These are phyloP conservation scores for Encarsia formosa DNA, from an alignment of 2,888 invertebrate genomes.

Conservation along the genomic window DNA sequence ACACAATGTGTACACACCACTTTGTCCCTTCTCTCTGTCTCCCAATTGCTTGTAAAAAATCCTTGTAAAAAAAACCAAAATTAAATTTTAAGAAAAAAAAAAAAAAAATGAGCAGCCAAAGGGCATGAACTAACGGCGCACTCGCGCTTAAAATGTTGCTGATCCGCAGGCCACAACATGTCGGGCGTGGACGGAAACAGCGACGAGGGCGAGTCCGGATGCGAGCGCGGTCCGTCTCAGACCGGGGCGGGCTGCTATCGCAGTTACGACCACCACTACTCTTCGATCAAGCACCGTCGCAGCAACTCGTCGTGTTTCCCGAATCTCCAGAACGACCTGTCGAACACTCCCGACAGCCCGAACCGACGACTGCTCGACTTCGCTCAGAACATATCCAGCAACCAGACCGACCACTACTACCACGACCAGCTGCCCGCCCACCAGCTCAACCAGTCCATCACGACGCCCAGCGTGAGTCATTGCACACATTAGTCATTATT, in stretches of 20 bases:
- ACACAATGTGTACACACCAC: too few species aligned
- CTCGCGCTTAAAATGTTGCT: slow-evolving; percentile 14
- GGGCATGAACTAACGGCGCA: slow-evolving; percentile 6
- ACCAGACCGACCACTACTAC: slow-evolving; percentile 46
- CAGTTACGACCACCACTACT: slow-evolving; percentile 65
- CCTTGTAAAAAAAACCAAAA: too few species aligned
- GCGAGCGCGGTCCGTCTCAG: slow-evolving; percentile 64
- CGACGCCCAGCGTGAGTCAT: slow-evolving; percentile 48
- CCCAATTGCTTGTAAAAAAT: too few species aligned
- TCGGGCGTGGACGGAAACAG: slow-evolving; percentile 85
- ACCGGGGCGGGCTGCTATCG: slow-evolving; percentile 74
- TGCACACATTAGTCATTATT: background rate
- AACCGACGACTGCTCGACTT: slow-evolving; percentile 48
- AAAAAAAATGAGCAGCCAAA: slow-evolving; percentile 1
- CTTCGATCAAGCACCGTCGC: slow-evolving; percentile 51
- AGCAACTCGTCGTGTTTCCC: slow-evolving; percentile 54
- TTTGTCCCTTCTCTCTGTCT: too few species aligned
- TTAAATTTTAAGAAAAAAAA: background rate
- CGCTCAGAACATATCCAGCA: slow-evolving; percentile 47
- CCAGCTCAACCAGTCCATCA: slow-evolving; percentile 45
- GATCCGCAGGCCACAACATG: slow-evolving; percentile 77
- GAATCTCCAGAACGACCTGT: slow-evolving; percentile 45
- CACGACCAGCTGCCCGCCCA: slow-evolving; percentile 46
- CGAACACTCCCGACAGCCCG: slow-evolving; percentile 48
- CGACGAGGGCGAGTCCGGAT: slow-evolving; percentile 64